phyloP scores from a whole-genome alignment of 2,113 vertebrate species.

The Hirundichthys speculiger region DNA sequence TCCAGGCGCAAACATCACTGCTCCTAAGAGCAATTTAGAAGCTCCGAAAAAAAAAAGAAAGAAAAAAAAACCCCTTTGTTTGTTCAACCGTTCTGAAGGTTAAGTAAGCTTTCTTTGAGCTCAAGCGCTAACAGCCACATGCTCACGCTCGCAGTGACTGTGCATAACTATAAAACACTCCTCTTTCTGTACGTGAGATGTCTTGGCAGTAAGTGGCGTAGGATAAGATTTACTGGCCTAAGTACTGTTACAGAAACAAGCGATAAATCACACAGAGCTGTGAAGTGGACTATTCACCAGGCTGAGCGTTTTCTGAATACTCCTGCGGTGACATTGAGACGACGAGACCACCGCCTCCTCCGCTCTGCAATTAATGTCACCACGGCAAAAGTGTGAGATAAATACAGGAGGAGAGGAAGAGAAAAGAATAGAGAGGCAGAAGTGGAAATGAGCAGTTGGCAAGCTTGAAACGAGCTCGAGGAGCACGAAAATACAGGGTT shows the following conservation, averaged over 20 bases:
- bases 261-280: conserved; percentile 54
- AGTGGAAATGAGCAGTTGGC: conserved; percentile 50
- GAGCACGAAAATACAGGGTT: too few relatives aligned
- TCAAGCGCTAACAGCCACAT: not conserved
- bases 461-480: conserved; percentile 36
- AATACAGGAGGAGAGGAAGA: conserved; percentile 31
- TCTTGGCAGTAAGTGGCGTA: conserved; percentile 35
- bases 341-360: conserved; percentile 35
- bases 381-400: conserved; percentile 19
- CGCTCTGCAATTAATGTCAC: conserved; percentile 68
- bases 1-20: too few relatives aligned
- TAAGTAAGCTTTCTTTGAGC: too few relatives aligned
- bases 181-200: conserved; percentile 7
- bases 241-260: conserved; percentile 60
- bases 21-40: too few relatives aligned
- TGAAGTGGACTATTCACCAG: conserved; percentile 62
- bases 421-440: conserved; percentile 27
- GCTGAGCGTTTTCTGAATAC: conserved; percentile 48
- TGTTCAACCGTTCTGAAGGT: too few relatives aligned
- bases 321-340: conserved; percentile 41
- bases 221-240: conserved; percentile 35
- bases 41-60: not conserved
- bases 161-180: conserved; percentile 13
- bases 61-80: not conserved
- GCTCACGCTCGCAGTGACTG: not conserved